Evolutionary conservation across 1,140 invertebrate genomes (phyloP), one percentile per base, ranked within the genome.

Genomic region (Aphis gossypii): DNA sequence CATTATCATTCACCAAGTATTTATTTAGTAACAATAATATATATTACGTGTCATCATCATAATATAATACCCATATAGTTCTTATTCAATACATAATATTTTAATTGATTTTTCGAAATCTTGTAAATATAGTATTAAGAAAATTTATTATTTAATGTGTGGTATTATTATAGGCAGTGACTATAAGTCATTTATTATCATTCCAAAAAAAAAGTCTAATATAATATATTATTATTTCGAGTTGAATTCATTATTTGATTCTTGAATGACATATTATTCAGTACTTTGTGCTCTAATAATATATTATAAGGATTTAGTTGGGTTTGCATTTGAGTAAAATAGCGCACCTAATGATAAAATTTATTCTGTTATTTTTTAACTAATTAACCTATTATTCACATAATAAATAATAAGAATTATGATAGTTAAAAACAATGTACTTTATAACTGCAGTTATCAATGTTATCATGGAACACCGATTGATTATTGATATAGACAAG

Each of bases 301-400:
- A 88, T 20, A n/a, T 88, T 87, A 87, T 51, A 87, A 87, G 84
- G 30, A 46, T 87, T 30, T 87, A 87, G 44, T 87, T 48, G 44
- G 30, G 20, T n/a, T 30, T 21, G 25, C 20, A 20, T 30, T 9
- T 48, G 30, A 35, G 30, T 21, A 20, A 88, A 48, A 48, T n/a
- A 48, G n/a, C 48, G 30, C 44, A n/a, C 25, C 18, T 30, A 48
- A 35, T 48, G 46, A 48, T 46, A 20, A 14, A 46, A 11, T 88
- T 88, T 48, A 88, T 48, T 88, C 51, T 14, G 30, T n/a, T 88
- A 20, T 35, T 88, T 88, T 51, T 87, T 23, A 35, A 48, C n/a
- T 88, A 86, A 88, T 46, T 48, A 48, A n/a, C 5, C 14, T 30
- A 14, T n/a, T 30, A n/a, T 14, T 68, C 9, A 56, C 9, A 20